Conservation (phyloP, 1,140 invertebrate genomes). For the Latrodectus geometricus region DNA sequence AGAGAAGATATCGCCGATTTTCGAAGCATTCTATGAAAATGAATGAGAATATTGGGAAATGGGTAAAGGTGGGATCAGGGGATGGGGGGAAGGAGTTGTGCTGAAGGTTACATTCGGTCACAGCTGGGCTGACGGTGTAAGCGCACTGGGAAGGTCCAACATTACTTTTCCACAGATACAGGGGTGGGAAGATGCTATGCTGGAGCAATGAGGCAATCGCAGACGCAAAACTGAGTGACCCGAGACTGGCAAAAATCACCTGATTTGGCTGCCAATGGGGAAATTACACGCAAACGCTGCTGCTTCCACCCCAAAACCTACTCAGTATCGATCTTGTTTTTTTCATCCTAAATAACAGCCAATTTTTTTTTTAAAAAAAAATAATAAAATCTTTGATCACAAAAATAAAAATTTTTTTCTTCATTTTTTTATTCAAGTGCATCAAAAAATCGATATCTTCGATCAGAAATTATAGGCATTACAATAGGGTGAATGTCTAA, state of each 20-base stretch:
- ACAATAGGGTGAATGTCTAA: no score
- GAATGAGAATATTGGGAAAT: conserved; percentile 38
- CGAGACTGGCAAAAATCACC: neutral
- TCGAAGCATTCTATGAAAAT: conserved; percentile 5
- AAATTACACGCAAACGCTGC: no score
- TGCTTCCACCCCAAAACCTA: no score
- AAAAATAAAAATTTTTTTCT: no score
- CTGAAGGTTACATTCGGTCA: conserved; percentile 49
- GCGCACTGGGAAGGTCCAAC: conserved; percentile 54
- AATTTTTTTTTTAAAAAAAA: no score
- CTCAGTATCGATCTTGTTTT: no score
- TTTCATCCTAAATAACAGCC: no score
- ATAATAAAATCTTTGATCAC: no score
- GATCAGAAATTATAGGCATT: no score
- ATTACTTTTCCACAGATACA: conserved; percentile 50
- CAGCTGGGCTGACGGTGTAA: conserved; percentile 55
- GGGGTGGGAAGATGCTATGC: conserved; percentile 40
- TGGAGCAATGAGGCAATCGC: conserved; percentile 25
- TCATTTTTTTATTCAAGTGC: no score
- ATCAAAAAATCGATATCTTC: no score
- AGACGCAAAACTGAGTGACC: conserved; percentile 36
- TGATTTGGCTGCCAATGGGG: conserved; percentile 11
- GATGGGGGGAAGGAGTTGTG: conserved; percentile 9
- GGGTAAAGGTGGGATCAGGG: conserved; percentile 4
- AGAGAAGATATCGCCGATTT: neutral